These are phyloP conservation scores for Trachymyrmex septentrionalis DNA, from an alignment of 1,140 invertebrate genomes.

Conservation along the genomic window DNA sequence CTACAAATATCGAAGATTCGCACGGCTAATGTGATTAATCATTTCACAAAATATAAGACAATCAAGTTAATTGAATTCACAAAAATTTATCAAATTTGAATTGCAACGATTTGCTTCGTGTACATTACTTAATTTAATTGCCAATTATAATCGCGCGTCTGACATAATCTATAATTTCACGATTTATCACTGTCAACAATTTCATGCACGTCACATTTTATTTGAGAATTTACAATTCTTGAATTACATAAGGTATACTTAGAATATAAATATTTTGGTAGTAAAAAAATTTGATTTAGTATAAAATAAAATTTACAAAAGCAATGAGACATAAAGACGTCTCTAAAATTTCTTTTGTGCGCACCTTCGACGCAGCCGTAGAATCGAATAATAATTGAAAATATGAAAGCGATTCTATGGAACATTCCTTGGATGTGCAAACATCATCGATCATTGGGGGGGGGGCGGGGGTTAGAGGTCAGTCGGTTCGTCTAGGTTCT, in stretches of 20 bases:
- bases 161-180: background rate
- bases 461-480: background rate
- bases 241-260: background rate
- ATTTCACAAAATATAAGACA: background rate
- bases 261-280: slow-evolving; percentile 6
- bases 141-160: background rate
- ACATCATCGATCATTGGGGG: slow-evolving; percentile 53
- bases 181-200: background rate
- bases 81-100: background rate
- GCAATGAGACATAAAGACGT: background rate
- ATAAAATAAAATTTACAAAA: background rate
- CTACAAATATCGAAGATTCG: slow-evolving; percentile 53
- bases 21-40: slow-evolving; percentile 17
- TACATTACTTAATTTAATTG: background rate
- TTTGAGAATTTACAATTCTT: background rate
- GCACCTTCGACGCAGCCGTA: slow-evolving; percentile 54
- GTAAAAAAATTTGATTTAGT: background rate
- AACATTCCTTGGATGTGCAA: slow-evolving; percentile 60
- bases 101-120: background rate
- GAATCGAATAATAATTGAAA: slow-evolving; percentile 46
- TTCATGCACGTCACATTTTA: background rate
- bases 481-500: background rate
- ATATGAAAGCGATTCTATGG: slow-evolving; percentile 60
- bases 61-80: background rate
- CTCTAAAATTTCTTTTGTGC: background rate